Base-by-base conservation (phyloP, 2,888 invertebrate species). In the Clusia tigrina region DNA sequence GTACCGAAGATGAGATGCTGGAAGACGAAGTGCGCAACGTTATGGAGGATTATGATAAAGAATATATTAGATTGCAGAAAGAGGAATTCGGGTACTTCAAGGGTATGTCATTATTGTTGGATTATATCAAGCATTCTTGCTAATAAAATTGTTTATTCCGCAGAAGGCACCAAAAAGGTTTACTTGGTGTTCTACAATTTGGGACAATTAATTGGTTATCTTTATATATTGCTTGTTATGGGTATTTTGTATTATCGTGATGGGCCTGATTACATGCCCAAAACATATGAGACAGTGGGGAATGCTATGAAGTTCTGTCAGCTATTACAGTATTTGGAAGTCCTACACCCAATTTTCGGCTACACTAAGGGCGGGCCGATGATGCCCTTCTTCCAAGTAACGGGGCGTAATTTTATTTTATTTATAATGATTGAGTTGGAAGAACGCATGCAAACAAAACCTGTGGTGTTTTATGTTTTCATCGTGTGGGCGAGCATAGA, bases 171-270 rank as follows among this genome's bases (percentile, higher is more conserved):
- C 51, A 91, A 90, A 77, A 93, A 91, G 75, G 92, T 93, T 0
- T 97, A 96, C 82, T 85, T 97, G 66, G 87, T 93, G 54, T 84
- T 95, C 60, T 97, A 96, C 86, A 97, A 96, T 83, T 84, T 96
- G 69, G 91, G 91, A 80, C 96, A 96, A 88, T 93, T 93, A 78
- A 87, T 95, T 62, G 95, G 95, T 2, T 96, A 89, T 81, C 85
- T 89, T 56, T 96, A 94, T 77, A 86, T 96, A 2, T 80, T 93
- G 20, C 79, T 86, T 1, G 91, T 93, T 2, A 88, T 96, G 83
- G 86, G 86, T 0, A 87, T 93, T n/a, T 86, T 91, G 53, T 94
- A 91, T 78, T 86, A 89, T 6, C 89, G 89, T 69, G 88, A 94
- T 74, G 95, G 93, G 1, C 84, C 87, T 74, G 89, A 87, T 20